A percentile compares a stretch with the other conserved stretches of the same genome.
These are phyloP conservation scores for Diplodus puntazzo DNA, from an alignment of 2,797 vertebrate species.

Conservation along the genomic window DNA sequence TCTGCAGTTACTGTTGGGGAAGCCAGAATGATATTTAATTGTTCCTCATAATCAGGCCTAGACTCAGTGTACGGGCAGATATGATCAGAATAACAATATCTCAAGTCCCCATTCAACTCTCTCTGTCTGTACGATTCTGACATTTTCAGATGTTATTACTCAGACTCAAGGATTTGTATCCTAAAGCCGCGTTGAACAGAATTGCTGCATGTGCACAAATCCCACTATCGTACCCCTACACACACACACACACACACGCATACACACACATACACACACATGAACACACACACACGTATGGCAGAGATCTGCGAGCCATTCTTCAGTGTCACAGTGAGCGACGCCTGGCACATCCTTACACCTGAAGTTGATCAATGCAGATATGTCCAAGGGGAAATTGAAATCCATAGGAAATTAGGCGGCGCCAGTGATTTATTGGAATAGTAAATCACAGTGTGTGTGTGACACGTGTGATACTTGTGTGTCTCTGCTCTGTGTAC, in stretches of 20 bases:
- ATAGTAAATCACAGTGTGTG: slow-evolving; percentile 79
- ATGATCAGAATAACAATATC: slow-evolving; percentile 77
- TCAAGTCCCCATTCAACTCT: slow-evolving; percentile 59
- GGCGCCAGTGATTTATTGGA: slow-evolving; percentile 85
- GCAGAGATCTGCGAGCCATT: slow-evolving; percentile 72
- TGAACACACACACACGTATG: slow-evolving; percentile 19
- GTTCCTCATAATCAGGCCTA: slow-evolving; percentile 62
- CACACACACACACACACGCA: not conserved
- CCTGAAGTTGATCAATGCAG: slow-evolving; percentile 85
- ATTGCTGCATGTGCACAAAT: slow-evolving; percentile 79
- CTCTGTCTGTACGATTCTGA: slow-evolving; percentile 72
- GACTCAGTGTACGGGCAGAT: slow-evolving; percentile 60
- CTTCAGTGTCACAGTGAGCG: slow-evolving; percentile 82
- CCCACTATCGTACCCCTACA: slow-evolving; percentile 22
- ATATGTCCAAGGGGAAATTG: slow-evolving; percentile 85
- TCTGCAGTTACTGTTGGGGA: slow-evolving; percentile 41
- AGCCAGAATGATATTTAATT: slow-evolving; percentile 68
- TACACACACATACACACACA: slow-evolving; percentile 5
- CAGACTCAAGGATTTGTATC: slow-evolving; percentile 79
- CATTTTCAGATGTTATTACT: slow-evolving; percentile 83
- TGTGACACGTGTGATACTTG: slow-evolving; percentile 63
- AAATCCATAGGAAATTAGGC: slow-evolving; percentile 87
- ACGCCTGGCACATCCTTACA: slow-evolving; percentile 82
- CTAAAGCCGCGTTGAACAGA: slow-evolving; percentile 70
- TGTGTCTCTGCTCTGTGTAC: slow-evolving; percentile 53